These are phyloP conservation scores for Ptychadena robeensis DNA, from an alignment of 2,797 vertebrate genomes.

Conservation along the genomic window DNA sequence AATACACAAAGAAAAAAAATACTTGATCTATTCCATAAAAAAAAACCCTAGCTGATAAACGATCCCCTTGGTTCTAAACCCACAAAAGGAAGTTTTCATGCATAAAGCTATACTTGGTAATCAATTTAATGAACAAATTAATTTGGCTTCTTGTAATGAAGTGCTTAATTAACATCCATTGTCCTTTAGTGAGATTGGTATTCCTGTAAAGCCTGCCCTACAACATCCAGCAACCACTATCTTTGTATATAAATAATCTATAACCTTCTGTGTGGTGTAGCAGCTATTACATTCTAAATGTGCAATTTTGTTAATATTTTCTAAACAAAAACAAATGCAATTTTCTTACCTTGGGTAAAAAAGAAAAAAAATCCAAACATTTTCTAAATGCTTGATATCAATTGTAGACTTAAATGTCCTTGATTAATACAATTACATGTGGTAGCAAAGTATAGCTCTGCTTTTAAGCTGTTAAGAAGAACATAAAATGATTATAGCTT, in stretches of 20 bases:
- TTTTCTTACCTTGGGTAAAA: conserved; percentile 11
- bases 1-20: conserved; percentile 29
- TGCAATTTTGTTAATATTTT: background rate
- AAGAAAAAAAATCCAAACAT: conserved; percentile 63
- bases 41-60: background rate
- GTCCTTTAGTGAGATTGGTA: conserved; percentile 52
- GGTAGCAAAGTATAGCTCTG: conserved; percentile 67
- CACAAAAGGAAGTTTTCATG: conserved; percentile 49
- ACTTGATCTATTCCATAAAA: conserved; percentile 32
- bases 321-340: background rate
- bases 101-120: conserved; percentile 49
- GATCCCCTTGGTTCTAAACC: conserved; percentile 32
- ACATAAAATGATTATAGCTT: conserved; percentile 73
- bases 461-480: conserved; percentile 70
- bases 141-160: conserved; percentile 62
- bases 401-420: conserved; percentile 70
- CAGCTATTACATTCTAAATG: conserved; percentile 1
- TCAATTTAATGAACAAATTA: conserved; percentile 61
- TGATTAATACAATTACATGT: conserved; percentile 71
- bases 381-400: conserved; percentile 66
- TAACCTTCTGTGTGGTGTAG: background rate
- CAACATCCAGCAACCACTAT: conserved; percentile 49
- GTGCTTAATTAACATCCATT: conserved; percentile 60
- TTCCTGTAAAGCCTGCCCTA: conserved; percentile 31
- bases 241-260: conserved; percentile 39